phyloP scores from a whole-genome alignment of 2,888 invertebrate genomes.

The Matsumyia berberina region DNA sequence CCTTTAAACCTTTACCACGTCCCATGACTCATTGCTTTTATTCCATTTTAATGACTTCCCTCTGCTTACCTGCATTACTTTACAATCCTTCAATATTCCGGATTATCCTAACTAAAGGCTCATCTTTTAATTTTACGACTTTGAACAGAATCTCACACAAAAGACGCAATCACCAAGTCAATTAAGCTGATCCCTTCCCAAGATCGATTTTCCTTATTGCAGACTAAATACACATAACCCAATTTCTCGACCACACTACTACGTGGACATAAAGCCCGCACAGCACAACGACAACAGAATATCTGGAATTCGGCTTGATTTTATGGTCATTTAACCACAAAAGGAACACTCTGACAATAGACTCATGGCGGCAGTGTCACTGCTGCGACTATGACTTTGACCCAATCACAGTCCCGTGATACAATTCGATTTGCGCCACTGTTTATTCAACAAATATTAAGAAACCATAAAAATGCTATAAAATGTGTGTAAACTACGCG shows the following conservation, averaged over 20 bases:
- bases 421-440: conserved; percentile 26
- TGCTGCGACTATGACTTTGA: no score
- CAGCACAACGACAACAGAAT: conserved; percentile 13
- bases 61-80: not conserved
- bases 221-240: conserved; percentile 26
- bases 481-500: conserved; percentile 21
- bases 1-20: not conserved
- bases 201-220: conserved; percentile 51
- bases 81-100: not conserved
- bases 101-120: not conserved
- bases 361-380: conserved; percentile 1
- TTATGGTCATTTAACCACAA: conserved; percentile 48
- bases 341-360: conserved; percentile 33
- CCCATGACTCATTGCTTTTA: conserved; percentile 10
- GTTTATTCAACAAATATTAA: conserved; percentile 54
- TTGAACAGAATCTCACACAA: conserved; percentile 23
- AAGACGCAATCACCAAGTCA: conserved; percentile 31
- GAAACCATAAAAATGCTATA: conserved; percentile 47
- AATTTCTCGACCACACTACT: conserved; percentile 12
- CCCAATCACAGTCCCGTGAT: not conserved
- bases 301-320: conserved; percentile 24
- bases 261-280: not conserved
- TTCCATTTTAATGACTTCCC: conserved; percentile 22
- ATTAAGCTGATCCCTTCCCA: conserved; percentile 42
- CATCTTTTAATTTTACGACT: conserved; percentile 46